Evolutionary conservation across 2,888 invertebrate genomes (phyloP).

Genomic region (Noctua janthina): DNA sequence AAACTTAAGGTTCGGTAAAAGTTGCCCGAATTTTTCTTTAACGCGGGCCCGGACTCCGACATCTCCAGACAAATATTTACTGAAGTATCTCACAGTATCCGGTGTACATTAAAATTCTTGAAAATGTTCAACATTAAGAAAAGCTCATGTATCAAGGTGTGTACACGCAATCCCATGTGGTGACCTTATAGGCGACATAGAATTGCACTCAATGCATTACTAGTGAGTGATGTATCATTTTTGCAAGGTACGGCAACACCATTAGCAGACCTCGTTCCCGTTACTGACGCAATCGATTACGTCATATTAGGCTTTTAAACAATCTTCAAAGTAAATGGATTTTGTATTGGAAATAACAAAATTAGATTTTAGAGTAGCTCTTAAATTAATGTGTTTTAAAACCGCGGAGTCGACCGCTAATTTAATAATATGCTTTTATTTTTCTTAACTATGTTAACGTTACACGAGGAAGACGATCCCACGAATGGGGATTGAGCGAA

Average conservation of each 20-base stretch:
- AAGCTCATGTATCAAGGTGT: not conserved
- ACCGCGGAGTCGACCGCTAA: not conserved
- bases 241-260: not conserved
- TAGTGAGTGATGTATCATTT: slow-evolving; percentile 2
- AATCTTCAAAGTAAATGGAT: slow-evolving; percentile 36
- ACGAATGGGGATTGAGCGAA: not conserved
- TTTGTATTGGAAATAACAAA: slow-evolving; percentile 16
- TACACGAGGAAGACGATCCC: not conserved
- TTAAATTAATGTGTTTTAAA: slow-evolving; percentile 30
- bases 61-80: not conserved
- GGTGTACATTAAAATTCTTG: not conserved
- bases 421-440: slow-evolving; percentile 21
- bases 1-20: not conserved
- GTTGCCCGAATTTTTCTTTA: not conserved
- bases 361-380: slow-evolving; percentile 19
- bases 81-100: not conserved
- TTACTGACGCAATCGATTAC: slow-evolving; percentile 18
- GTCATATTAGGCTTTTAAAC: slow-evolving; percentile 19
- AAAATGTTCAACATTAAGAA: not conserved
- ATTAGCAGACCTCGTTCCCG: slow-evolving; percentile 9
- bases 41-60: not conserved
- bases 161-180: not conserved
- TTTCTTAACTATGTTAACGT: slow-evolving; percentile 4
- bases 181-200: not conserved
- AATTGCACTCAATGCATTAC: slow-evolving; percentile 19